Percentiles rank a stretch among this genome's conserved stretches.
These are phyloP conservation scores for Syngnathoides biaculeatus DNA, from an alignment of 2,113 vertebrate species.

Conservation along the genomic window DNA sequence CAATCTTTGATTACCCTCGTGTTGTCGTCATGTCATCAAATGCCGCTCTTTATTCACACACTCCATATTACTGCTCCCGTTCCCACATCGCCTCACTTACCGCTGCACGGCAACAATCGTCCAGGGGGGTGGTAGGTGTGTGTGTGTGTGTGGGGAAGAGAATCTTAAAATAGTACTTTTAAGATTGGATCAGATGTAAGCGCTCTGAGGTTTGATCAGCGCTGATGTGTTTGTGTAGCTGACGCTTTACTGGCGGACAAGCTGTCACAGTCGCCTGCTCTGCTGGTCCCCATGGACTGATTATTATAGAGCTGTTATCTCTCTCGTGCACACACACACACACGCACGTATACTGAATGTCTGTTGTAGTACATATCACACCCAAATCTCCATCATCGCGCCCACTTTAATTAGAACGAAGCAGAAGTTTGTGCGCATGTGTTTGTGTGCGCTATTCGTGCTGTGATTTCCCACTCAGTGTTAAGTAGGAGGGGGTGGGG, in stretches of 20 bases:
- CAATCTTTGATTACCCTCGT: constrained; percentile 22
- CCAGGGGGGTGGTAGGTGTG: too few relatives aligned
- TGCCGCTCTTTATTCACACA: constrained; percentile 18
- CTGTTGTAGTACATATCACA: constrained; percentile 55
- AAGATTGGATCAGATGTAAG: constrained; percentile 35
- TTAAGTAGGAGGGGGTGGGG: neutral
- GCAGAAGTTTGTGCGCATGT: constrained; percentile 17
- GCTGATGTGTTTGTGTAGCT: constrained; percentile 40
- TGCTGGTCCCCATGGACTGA: constrained; percentile 54
- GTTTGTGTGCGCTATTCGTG: constrained; percentile 12
- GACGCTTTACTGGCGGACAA: constrained; percentile 57
- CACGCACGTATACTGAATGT: constrained; percentile 31
- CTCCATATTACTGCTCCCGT: constrained; percentile 7
- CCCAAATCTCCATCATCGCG: constrained; percentile 55
- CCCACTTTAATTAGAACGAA: constrained; percentile 63
- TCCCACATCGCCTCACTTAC: constrained; percentile 11
- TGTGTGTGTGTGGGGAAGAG: too few relatives aligned
- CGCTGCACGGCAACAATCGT: constrained; percentile 8
- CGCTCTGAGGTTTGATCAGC: constrained; percentile 43
- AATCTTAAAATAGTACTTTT: constrained; percentile 36
- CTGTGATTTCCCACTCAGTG: constrained; percentile 26
- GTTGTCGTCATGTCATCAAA: constrained; percentile 29
- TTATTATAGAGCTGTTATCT: constrained; percentile 64
- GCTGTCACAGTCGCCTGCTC: constrained; percentile 59
- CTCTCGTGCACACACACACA: constrained; percentile 10